Percentiles rank a stretch among this genome's conserved stretches.
These are phyloP conservation scores for Neodiprion lecontei DNA, from an alignment of 1,140 invertebrate species.

Conservation along the genomic window DNA sequence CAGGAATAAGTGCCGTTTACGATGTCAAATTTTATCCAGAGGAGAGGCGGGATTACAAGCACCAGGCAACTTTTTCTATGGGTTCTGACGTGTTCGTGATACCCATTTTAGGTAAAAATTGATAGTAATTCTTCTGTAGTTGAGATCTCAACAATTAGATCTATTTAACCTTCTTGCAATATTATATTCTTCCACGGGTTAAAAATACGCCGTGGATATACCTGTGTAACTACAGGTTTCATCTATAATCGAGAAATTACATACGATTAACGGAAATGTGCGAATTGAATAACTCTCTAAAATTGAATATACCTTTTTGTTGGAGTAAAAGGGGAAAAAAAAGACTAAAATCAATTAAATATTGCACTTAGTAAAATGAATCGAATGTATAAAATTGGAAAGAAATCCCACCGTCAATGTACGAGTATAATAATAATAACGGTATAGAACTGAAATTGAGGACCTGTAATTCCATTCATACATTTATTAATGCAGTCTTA, in stretches of 20 bases:
- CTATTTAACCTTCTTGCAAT: not conserved
- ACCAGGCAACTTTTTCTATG: conserved; percentile 44
- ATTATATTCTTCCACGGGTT: not conserved
- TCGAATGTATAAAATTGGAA: too few relatives aligned
- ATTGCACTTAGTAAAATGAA: too few relatives aligned
- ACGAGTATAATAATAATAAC: too few relatives aligned
- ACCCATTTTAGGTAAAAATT: conserved; percentile 45
- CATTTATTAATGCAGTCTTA: too few relatives aligned
- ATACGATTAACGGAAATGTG: too few relatives aligned
- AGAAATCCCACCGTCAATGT: too few relatives aligned
- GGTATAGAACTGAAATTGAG: too few relatives aligned
- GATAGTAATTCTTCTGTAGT: not conserved
- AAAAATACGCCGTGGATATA: not conserved
- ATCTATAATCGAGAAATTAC: not conserved
- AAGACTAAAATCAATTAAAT: too few relatives aligned
- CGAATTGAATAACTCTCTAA: too few relatives aligned
- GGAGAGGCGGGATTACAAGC: conserved; percentile 47
- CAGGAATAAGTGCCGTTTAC: conserved; percentile 51
- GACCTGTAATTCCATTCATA: too few relatives aligned
- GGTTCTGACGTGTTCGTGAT: conserved; percentile 42
- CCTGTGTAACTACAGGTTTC: not conserved
- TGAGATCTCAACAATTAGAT: conserved; percentile 13
- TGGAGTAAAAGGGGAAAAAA: too few relatives aligned
- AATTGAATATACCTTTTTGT: too few relatives aligned
- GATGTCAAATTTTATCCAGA: conserved; percentile 49